These are phyloP conservation scores for Bombycilla garrulus DNA, from an alignment of 2,113 vertebrate genomes.

Conservation along the genomic window DNA sequence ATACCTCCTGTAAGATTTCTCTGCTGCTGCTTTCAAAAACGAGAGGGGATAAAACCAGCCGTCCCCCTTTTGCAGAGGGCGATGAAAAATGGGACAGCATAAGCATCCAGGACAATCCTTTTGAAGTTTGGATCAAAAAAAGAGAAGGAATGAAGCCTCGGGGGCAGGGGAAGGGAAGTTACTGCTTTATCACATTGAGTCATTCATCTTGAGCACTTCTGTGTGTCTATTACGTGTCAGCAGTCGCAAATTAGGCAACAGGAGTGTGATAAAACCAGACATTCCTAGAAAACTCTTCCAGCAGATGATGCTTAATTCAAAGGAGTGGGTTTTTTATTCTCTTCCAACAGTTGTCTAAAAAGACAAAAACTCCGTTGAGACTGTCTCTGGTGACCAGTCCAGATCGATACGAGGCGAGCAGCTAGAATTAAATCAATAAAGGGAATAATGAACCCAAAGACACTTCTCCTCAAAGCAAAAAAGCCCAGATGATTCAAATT, in stretches of 20 bases:
- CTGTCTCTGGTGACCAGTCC: background rate
- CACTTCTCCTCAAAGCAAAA: background rate
- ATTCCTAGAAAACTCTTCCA: background rate
- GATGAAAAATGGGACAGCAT: background rate
- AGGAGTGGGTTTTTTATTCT: background rate
- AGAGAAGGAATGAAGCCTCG: background rate
- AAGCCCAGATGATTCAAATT: background rate
- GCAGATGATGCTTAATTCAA: background rate
- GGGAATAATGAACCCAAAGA: slow-evolving; percentile 10
- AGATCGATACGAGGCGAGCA: background rate
- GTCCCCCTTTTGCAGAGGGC: background rate
- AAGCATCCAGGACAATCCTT: background rate
- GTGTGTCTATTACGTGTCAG: background rate
- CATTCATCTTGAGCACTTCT: background rate
- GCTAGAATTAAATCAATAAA: slow-evolving; percentile 38
- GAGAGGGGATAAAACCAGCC: background rate
- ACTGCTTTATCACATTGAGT: background rate
- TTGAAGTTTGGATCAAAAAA: slow-evolving; percentile 26
- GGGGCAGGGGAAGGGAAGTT: background rate
- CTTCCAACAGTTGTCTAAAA: background rate
- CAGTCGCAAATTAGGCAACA: background rate
- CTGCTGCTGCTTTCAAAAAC: background rate
- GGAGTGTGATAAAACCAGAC: background rate
- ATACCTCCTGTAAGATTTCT: background rate
- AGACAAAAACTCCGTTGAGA: background rate